Evolutionary conservation across 2,113 vertebrate genomes (phyloP).

Genomic region (Chlamydotis undulata): DNA sequence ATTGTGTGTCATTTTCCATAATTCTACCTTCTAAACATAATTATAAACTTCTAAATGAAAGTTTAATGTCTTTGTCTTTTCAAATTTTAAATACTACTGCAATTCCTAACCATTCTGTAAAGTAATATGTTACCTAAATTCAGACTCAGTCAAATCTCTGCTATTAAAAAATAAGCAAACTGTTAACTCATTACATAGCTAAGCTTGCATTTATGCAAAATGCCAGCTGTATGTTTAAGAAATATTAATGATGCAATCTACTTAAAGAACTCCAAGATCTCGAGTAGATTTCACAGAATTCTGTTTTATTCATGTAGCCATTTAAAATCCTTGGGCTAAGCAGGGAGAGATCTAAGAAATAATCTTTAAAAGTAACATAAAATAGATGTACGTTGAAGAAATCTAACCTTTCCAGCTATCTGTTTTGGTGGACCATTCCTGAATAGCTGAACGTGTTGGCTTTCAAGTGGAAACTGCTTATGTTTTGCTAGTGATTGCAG

Average conservation of each 20-base stretch:
- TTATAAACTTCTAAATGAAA: background rate
- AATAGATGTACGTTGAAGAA: background rate
- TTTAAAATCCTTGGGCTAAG: background rate
- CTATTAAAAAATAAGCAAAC: background rate
- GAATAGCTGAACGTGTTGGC: background rate
- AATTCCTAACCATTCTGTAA: background rate
- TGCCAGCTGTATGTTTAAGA: background rate
- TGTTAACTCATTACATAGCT: background rate
- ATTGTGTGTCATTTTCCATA: background rate
- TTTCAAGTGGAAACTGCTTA: background rate
- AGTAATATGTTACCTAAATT: background rate
- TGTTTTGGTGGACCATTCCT: background rate
- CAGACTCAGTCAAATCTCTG: background rate
- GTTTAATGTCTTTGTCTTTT: background rate
- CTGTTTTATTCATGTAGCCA: background rate
- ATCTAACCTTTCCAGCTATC: background rate
- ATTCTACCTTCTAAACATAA: too few relatives aligned
- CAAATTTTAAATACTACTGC: background rate
- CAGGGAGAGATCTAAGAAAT: background rate
- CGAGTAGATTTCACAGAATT: background rate
- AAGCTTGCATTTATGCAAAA: background rate
- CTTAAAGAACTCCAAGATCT: background rate
- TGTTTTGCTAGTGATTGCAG: background rate
- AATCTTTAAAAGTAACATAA: background rate
- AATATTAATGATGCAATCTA: background rate